Evolutionary conservation across 2,797 vertebrate species (phyloP), one percentile per base, ranked within the genome.

Genomic region (Brachyrhaphis roseni): DNA sequence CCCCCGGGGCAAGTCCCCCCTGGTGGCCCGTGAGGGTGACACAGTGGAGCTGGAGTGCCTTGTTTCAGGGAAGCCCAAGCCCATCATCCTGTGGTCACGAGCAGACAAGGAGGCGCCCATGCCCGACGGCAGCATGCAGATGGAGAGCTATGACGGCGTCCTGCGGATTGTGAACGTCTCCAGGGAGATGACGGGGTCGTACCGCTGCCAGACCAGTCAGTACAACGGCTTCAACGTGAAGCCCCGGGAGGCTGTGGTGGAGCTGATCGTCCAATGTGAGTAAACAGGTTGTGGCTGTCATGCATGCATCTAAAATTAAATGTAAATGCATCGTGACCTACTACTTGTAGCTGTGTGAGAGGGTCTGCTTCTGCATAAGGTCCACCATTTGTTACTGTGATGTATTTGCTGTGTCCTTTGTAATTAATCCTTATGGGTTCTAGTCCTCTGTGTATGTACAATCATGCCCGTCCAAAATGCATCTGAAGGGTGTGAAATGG

Each of bases 221-320:
- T 99, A 97, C 90, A 99, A 99, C 0, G 98, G 98, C 4, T 99
- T 99, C 78, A 99, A 99, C 0, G 98, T 99, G 76, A 99, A 98
- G 62, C 97, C 98, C 20, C 84, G 98, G 41, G 98, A 99, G 91
- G 98, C 98, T 0, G 73, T 96, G 88, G 97, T 99, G 79, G 97
- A 99, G 93, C 97, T 99, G 86, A 98, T 98, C 0, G 97, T 99
- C 0, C 98, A 99, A 89, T 99, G 98, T 99, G 88, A 99, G 98
- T 99, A 94, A 92, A 1, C 92, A 91, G 4, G 59, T 62, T 31
- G 51, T 53, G 43, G 28, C 59, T 71, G n/a, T 77, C 36, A 16
- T 74, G 6, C 74, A 0, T 46, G 15, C 72, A 20, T 74, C 7
- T 79, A 6, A 73, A 82, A 75, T 41, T 74, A 4, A 76, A 15